Evolutionary conservation across 2,797 vertebrate species (phyloP), one percentile per base, ranked within the genome.

Genomic region (Schizopygopsis pylzovi): DNA sequence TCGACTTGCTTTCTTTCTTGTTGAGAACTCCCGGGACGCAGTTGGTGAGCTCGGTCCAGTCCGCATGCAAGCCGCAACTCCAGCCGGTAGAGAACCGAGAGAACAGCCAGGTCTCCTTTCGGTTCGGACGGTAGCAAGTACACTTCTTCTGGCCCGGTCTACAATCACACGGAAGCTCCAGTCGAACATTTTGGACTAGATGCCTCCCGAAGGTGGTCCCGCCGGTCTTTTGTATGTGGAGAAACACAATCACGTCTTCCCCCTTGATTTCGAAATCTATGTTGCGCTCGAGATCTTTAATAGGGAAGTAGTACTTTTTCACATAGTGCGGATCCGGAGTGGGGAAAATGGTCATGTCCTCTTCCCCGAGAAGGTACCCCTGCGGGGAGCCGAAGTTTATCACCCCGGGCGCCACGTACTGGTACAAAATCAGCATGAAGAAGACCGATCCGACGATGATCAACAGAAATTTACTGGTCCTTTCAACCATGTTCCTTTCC

Each of bases 11-110:
- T 88, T 96, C 96, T 54, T 93, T 95, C 84, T 95, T 96, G 93
- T 96, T 96, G 87, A 97, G 93, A 78, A 97, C 96, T 1, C 96
- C 96, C 0, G 96, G 96, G 80, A 97, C 96, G 88, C 96, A 97
- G 95, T 94, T 97, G 90, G 96, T 97, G 91, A 97, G 96, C 90
- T 97, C 96, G 85, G 96, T 97, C 96, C 96, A 97, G 95, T 97
- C 96, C 43, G 96, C 96, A 85, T 97, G 96, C 80, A 97, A 93
- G 76, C 96, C 96, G 92, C 96, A 97, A 92, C 96, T 97, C 96
- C 96, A 97, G 91, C 96, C 96, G 1, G 96, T 97, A 89, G 96
- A 97, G 92, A 97, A 97, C 61, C 96, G 94, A 1, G 96, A 97
- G 92, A 97, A 97, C 76, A 97, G 95, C 96, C 96, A 97, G 85